These are phyloP conservation scores for Bellardia pandia DNA, from an alignment of 2,888 invertebrate species.

Conservation along the genomic window DNA sequence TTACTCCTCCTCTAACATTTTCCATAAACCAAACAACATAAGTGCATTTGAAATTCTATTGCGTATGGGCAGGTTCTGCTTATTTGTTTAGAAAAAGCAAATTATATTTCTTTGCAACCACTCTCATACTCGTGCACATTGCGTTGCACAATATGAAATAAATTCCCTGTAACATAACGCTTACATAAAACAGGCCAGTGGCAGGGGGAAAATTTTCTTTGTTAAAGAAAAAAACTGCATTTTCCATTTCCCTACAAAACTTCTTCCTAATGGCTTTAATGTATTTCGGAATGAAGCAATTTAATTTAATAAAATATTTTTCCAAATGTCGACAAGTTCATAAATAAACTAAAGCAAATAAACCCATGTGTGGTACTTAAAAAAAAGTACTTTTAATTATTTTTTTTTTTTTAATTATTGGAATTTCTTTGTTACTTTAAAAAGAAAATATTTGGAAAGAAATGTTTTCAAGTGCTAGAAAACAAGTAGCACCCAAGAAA, in stretches of 20 bases:
- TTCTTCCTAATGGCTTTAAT: slow-evolving; percentile 11
- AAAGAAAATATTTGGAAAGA: slow-evolving; percentile 8
- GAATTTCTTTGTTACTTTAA: slow-evolving; percentile 13
- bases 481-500: slow-evolving; percentile 5
- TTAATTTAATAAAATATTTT: slow-evolving; percentile 36
- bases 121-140: slow-evolving; percentile 13
- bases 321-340: slow-evolving; percentile 56
- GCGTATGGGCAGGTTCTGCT: slow-evolving; percentile 49
- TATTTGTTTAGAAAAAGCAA: slow-evolving; percentile 7
- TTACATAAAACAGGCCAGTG: no score
- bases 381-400: not conserved
- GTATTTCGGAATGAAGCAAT: slow-evolving; percentile 26
- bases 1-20: not conserved
- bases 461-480: slow-evolving; percentile 15
- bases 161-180: no score
- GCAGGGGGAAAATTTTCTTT: not conserved
- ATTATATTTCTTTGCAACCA: slow-evolving; percentile 5
- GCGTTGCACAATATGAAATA: slow-evolving; percentile 52
- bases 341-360: slow-evolving; percentile 31
- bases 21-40: not conserved
- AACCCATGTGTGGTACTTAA: slow-evolving; percentile 7
- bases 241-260: not conserved
- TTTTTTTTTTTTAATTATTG: no score
- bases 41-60: slow-evolving; percentile 44
- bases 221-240: slow-evolving; percentile 33